Evolutionary conservation across 2,888 invertebrate species (phyloP), one percentile per base, ranked within the genome.

Genomic region (Cerceris ruficornis): DNA sequence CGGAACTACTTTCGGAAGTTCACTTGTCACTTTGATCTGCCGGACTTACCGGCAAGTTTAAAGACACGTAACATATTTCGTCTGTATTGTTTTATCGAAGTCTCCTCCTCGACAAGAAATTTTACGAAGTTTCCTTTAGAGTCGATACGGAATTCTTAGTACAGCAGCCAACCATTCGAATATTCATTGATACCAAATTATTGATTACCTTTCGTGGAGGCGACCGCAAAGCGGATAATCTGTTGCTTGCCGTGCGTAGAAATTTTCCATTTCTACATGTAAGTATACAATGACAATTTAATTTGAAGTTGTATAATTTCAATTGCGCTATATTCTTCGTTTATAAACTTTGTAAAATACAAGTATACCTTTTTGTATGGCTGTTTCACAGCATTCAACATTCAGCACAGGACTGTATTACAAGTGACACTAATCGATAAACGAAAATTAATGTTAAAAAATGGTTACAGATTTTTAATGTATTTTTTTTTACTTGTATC

Each of bases 1-100:
- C 52, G 89, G 88, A 68, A 88, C 89, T 90, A 90, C 89, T 90
- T 90, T 88, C 89, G 88, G 88, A 90, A 89, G 86, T 88, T 88
- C 87, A 77, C 79, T 77, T 84, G 80, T 86, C 84, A 86, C 80
- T 80, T 81, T 75, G 82, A 88, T 79, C 80, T 73, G 81, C 77
- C 78, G 79, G 77, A 81, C 84, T 84, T 79, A 81, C 88, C 88
- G 86, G 87, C 82, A 86, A 84, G 85, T 85, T 82, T 84, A 80
- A 85, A 87, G 74, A 69, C 42, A 75, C 72, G 15, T 58, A 55
- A 69, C 39, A 14, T 58, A 46, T 67, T 60, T 50, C 67, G 50
- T 50, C 43, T n/a, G 11, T 58, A 58, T 39, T 71, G 59, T 52
- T 50, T 49, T 55, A 65, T 52, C 70, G 67, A 28, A n/a, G n/a